phyloP scores from a whole-genome alignment of 2,797 vertebrate genomes.

The Poeciliopsis gracilis region DNA sequence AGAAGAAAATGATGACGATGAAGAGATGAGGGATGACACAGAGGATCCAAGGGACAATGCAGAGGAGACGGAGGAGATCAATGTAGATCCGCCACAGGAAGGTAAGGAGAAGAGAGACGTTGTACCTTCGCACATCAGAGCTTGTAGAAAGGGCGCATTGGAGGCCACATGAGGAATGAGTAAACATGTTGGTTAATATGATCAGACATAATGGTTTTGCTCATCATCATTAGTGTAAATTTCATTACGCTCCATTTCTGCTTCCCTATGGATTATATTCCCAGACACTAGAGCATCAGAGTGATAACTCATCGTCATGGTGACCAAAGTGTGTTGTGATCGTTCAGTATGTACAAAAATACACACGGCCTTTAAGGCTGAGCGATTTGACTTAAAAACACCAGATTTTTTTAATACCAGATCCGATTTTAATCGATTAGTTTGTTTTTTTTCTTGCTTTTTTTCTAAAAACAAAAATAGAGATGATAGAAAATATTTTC shows the following conservation, averaged over 20 bases:
- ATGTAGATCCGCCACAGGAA: constrained; percentile 82
- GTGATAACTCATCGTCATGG: neutral
- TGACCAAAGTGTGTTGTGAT: neutral
- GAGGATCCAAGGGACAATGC: constrained; percentile 65
- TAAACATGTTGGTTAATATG: constrained; percentile 2
- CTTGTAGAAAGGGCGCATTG: neutral
- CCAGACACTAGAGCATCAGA: constrained; percentile 10
- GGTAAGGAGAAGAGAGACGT: constrained; percentile 56
- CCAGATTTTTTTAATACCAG: too few relatives aligned
- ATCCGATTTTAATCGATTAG: too few relatives aligned
- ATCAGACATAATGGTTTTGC: constrained; percentile 22
- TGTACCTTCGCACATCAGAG: neutral
- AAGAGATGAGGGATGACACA: constrained; percentile 70
- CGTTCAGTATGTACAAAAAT: neutral
- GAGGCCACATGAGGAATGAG: neutral
- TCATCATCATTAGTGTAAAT: neutral
- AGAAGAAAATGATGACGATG: constrained; percentile 91
- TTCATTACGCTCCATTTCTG: constrained; percentile 29
- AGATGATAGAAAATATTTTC: too few relatives aligned
- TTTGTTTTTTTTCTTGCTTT: too few relatives aligned
- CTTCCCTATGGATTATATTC: constrained; percentile 3
- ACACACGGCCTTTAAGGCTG: neutral
- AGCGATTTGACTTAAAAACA: too few relatives aligned
- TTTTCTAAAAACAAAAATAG: too few relatives aligned
- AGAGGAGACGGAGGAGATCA: constrained; percentile 82